phyloP scores from a whole-genome alignment of 2,797 vertebrate genomes.

The Pristis pectinata region DNA sequence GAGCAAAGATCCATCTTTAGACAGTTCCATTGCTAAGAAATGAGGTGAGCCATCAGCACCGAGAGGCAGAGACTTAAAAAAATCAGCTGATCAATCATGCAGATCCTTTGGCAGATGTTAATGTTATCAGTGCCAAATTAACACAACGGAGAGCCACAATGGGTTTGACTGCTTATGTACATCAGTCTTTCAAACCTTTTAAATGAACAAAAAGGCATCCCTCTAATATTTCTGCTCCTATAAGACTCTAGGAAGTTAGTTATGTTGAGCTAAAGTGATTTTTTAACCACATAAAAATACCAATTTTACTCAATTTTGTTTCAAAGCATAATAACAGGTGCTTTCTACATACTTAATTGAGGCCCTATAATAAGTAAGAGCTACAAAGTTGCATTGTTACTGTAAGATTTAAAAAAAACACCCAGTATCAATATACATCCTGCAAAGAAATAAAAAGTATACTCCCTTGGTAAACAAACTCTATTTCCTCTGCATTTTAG shows the following conservation, averaged over 20 bases:
- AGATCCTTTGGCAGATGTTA: not conserved
- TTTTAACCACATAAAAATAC: not conserved
- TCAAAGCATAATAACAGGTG: no score
- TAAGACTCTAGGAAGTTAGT: not conserved
- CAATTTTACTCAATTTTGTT: not conserved
- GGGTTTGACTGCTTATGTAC: not conserved
- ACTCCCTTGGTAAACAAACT: not conserved
- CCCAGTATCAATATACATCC: no score
- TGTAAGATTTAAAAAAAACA: not conserved
- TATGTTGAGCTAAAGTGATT: not conserved
- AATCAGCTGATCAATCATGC: no score
- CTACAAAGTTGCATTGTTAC: not conserved
- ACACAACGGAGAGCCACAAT: not conserved
- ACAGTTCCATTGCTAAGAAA: not conserved
- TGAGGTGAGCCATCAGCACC: not conserved
- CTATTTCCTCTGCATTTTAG: not conserved
- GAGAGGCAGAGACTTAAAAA: not conserved
- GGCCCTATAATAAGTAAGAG: not conserved
- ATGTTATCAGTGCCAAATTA: not conserved
- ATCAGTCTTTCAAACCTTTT: not conserved
- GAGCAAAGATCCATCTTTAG: not conserved
- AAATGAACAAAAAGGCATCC: not conserved
- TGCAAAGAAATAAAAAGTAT: no score
- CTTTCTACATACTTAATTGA: not conserved
- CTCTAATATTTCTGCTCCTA: not conserved